phyloP scores from a whole-genome alignment of 2,113 vertebrate species.

The Bubo bubo region DNA sequence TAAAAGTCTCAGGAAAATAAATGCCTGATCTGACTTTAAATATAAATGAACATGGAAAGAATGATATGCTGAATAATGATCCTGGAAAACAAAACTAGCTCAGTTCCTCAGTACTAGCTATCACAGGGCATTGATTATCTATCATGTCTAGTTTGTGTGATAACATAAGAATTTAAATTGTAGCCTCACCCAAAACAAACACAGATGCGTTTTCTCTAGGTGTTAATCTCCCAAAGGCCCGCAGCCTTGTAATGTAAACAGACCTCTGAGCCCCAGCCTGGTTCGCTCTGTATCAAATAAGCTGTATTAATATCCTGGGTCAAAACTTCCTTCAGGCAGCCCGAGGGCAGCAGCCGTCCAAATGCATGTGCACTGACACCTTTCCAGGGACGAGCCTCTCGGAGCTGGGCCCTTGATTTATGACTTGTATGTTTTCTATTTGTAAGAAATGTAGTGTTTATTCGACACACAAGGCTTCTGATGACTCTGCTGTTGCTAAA shows the following conservation, averaged over 20 bases:
- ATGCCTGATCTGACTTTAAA: conserved; percentile 26
- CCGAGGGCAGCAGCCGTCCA: conserved; percentile 56
- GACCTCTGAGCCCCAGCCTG: conserved; percentile 69
- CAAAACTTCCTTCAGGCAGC: conserved; percentile 80
- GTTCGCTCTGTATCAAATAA: conserved; percentile 78
- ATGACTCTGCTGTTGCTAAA: conserved; percentile 1
- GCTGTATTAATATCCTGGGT: conserved; percentile 78
- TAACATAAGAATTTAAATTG: conserved; percentile 81
- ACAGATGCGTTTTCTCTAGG: conserved; percentile 71
- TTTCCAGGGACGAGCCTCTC: conserved; percentile 22
- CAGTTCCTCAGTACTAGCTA: conserved; percentile 78
- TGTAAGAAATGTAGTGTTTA: conserved; percentile 9
- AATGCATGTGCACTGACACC: conserved; percentile 12
- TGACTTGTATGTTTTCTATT: conserved; percentile 18
- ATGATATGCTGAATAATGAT: conserved; percentile 37
- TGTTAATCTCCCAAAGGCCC: conserved; percentile 56
- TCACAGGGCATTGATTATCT: conserved; percentile 87
- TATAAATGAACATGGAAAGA: not conserved
- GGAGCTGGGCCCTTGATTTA: not conserved
- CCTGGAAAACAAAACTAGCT: conserved; percentile 81
- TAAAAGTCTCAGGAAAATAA: conserved; percentile 24
- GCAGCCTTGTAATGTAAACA: conserved; percentile 46
- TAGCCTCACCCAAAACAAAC: conserved; percentile 70
- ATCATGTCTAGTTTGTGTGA: conserved; percentile 83
- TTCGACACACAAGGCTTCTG: not conserved